phyloP scores from a whole-genome alignment of 2,797 vertebrate genomes.

The Sardinella longiceps region DNA sequence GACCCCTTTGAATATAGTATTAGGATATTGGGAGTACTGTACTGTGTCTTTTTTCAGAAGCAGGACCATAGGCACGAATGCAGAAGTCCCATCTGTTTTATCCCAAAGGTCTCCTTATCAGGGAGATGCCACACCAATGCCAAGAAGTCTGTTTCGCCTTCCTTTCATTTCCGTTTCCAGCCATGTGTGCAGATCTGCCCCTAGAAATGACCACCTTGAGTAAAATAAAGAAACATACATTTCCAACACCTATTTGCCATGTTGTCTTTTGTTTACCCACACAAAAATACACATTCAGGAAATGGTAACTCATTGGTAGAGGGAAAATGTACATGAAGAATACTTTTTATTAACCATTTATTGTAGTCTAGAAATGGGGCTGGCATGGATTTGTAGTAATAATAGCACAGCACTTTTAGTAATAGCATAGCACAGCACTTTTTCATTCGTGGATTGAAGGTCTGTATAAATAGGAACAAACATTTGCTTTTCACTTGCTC shows the following conservation, averaged over 20 bases:
- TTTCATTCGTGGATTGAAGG: background rate
- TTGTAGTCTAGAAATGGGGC: background rate
- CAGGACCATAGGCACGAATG: background rate
- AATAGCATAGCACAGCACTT: too few relatives aligned
- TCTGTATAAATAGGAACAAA: too few relatives aligned
- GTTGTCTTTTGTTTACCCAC: conserved; percentile 8
- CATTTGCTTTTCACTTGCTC: too few relatives aligned
- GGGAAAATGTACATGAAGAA: background rate
- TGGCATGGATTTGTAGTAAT: too few relatives aligned
- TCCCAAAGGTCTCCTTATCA: conserved; percentile 69
- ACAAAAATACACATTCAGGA: background rate
- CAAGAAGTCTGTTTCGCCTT: conserved; percentile 75
- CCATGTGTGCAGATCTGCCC: conserved; percentile 72
- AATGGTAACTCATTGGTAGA: background rate
- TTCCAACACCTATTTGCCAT: conserved; percentile 55
- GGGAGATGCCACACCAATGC: conserved; percentile 64
- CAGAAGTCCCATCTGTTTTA: conserved; percentile 56
- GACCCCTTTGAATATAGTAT: background rate
- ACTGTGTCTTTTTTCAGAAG: background rate
- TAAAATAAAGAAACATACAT: conserved; percentile 70
- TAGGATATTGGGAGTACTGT: background rate
- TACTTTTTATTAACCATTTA: background rate
- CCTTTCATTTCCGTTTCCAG: conserved; percentile 67
- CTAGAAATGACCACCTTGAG: conserved; percentile 59
- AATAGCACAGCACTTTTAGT: too few relatives aligned